Evolutionary conservation across 2,797 vertebrate species (phyloP).

Genomic region (Dryobates pubescens): DNA sequence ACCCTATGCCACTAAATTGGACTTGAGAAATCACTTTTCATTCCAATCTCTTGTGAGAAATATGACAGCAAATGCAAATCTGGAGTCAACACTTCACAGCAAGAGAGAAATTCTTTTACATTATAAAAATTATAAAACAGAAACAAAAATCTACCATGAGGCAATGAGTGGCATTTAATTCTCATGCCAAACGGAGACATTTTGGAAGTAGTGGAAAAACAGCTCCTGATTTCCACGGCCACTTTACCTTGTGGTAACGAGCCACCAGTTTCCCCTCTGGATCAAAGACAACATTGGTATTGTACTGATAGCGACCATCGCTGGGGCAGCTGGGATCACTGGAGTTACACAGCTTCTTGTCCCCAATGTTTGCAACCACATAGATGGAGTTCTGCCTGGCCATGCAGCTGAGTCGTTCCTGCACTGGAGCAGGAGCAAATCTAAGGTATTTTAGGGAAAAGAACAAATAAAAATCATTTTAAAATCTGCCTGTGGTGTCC

Average conservation of each 20-base stretch:
- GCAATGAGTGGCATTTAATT: neutral
- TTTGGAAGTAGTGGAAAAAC: neutral
- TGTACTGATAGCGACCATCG: slow-evolving; percentile 75
- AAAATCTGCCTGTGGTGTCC: neutral
- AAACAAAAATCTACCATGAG: neutral
- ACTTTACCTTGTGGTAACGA: slow-evolving; percentile 78
- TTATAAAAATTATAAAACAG: neutral
- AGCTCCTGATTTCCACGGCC: neutral
- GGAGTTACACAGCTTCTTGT: slow-evolving; percentile 73
- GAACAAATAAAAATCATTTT: neutral
- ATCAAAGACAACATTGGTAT: slow-evolving; percentile 73
- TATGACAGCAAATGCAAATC: neutral
- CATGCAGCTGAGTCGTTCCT: slow-evolving; percentile 78
- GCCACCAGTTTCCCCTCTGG: slow-evolving; percentile 74
- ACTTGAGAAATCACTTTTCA: neutral
- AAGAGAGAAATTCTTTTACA: neutral
- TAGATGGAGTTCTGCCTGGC: slow-evolving; percentile 77
- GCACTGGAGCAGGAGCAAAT: slow-evolving; percentile 60
- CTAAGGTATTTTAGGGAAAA: neutral
- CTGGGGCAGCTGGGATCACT: slow-evolving; percentile 48
- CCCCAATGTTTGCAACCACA: slow-evolving; percentile 76
- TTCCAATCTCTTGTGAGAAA: neutral
- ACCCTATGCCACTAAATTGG: neutral
- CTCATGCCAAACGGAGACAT: neutral
- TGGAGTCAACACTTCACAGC: neutral